Evolutionary conservation across 2,797 vertebrate species (phyloP).

Genomic region (Pogoniulus pusillus): DNA sequence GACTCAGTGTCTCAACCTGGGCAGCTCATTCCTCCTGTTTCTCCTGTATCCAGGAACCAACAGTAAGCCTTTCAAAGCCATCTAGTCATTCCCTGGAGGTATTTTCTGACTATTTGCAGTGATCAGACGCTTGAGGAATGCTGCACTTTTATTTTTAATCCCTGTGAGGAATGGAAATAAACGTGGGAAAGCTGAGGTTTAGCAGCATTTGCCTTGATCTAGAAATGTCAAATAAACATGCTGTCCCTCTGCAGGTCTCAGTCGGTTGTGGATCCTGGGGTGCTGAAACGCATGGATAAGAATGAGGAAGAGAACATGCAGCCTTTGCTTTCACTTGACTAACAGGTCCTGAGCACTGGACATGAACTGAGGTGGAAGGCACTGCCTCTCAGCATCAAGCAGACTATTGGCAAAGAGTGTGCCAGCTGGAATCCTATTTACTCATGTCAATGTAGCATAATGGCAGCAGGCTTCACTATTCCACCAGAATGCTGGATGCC

Average conservation of each 20-base stretch:
- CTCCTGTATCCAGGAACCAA: background rate
- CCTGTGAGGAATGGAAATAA: background rate
- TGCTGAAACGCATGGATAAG: constrained; percentile 92
- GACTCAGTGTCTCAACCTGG: too few species aligned
- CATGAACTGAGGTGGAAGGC: constrained; percentile 62
- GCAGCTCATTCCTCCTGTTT: background rate
- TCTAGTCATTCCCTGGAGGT: background rate
- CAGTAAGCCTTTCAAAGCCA: background rate
- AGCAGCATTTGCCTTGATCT: constrained; percentile 1
- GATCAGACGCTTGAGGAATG: background rate
- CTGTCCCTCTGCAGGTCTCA: constrained; percentile 86
- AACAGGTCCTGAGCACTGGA: constrained; percentile 54
- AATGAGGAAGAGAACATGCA: constrained; percentile 97
- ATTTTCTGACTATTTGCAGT: background rate
- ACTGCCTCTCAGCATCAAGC: constrained; percentile 66
- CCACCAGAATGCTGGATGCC: constrained; percentile 70
- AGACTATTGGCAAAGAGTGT: constrained; percentile 59
- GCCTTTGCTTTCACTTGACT: constrained; percentile 97
- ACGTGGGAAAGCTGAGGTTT: background rate
- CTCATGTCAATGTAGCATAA: constrained; percentile 78
- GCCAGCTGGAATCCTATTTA: constrained; percentile 73
- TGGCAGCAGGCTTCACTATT: constrained; percentile 68
- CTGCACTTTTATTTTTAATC: background rate
- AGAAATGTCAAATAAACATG: constrained; percentile 41
- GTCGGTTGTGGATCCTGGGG: constrained; percentile 95